Conservation (phyloP, 2,797 vertebrate species). For the Leptoclinus maculatus region DNA sequence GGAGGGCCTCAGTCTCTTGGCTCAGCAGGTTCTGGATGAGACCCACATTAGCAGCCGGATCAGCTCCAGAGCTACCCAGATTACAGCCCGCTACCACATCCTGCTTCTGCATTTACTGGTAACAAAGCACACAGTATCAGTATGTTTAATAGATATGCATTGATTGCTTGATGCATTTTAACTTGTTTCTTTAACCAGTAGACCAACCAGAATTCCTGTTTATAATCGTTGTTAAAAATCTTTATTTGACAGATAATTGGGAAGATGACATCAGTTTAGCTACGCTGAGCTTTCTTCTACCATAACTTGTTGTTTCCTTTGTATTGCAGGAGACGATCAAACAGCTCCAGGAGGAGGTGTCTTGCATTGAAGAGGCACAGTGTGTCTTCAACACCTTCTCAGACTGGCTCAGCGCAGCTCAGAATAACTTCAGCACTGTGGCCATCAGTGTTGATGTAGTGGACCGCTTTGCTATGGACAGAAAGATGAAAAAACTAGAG, state of each 20-base stretch:
- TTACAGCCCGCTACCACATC: slow-evolving; percentile 92
- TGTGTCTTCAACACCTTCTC: slow-evolving; percentile 87
- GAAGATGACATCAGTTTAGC: neutral
- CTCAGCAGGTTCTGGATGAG: slow-evolving; percentile 94
- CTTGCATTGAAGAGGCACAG: slow-evolving; percentile 91
- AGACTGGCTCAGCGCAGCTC: slow-evolving; percentile 90
- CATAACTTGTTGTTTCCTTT: slow-evolving; percentile 1
- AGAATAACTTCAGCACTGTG: slow-evolving; percentile 88
- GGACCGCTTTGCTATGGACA: slow-evolving; percentile 90
- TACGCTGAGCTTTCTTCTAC: neutral
- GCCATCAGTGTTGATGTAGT: slow-evolving; percentile 85
- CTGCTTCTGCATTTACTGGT: slow-evolving; percentile 92
- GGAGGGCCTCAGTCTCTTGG: slow-evolving; percentile 90
- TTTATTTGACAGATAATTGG: neutral
- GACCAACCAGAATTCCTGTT: neutral
- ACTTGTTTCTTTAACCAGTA: neutral
- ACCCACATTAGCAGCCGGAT: slow-evolving; percentile 88
- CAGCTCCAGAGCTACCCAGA: slow-evolving; percentile 91
- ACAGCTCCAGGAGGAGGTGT: slow-evolving; percentile 93
- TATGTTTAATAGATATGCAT: neutral
- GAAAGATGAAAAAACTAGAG: slow-evolving; percentile 94
- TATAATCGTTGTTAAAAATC: neutral
- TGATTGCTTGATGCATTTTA: neutral
- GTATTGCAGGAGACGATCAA: slow-evolving; percentile 91
- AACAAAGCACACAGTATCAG: slow-evolving; percentile 38